phyloP scores from a whole-genome alignment of 1,140 invertebrate genomes.

The Heliconius hermathena region DNA sequence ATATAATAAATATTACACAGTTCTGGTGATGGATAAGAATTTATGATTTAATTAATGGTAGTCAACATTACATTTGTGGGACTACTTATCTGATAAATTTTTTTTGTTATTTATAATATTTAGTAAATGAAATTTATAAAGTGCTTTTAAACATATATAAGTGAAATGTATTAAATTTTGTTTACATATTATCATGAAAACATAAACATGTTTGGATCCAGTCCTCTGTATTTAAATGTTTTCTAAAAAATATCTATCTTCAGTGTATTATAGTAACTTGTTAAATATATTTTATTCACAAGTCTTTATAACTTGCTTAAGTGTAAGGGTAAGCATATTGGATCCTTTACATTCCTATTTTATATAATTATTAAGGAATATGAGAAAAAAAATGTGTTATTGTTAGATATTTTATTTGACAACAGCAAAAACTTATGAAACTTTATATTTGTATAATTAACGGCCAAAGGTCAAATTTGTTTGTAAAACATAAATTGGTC shows the following conservation, averaged over 20 bases:
- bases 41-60: neutral
- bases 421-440: slow-evolving; percentile 41
- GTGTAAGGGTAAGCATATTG: neutral
- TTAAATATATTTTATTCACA: neutral
- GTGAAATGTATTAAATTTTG: no score
- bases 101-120: neutral
- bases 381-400: slow-evolving; percentile 27
- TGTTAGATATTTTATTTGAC: slow-evolving; percentile 40
- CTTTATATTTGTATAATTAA: slow-evolving; percentile 23
- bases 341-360: slow-evolving; percentile 21
- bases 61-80: neutral
- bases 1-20: neutral
- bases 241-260: neutral
- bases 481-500: slow-evolving; percentile 27
- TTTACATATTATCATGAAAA: no score
- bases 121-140: neutral
- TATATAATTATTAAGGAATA: slow-evolving; percentile 1
- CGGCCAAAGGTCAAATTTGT: slow-evolving; percentile 26
- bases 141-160: no score
- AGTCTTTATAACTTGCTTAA: neutral
- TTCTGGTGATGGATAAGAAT: neutral
- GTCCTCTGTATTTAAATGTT: no score
- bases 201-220: no score
- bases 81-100: neutral
- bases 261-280: no score